Conservation (phyloP, 2,888 invertebrate species). For the Petrophora chlorosata region DNA sequence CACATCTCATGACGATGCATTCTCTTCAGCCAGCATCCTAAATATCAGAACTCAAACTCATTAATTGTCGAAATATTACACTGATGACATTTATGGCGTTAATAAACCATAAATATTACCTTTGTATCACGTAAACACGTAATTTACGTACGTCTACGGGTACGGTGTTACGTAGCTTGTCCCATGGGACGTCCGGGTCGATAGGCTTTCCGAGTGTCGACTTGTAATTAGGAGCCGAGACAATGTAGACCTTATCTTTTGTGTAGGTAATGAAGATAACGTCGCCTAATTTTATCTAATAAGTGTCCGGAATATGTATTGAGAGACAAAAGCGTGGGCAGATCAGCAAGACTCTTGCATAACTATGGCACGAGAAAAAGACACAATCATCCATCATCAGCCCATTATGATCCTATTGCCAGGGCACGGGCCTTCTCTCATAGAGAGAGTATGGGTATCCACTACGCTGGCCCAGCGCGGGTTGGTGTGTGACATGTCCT, state of each 20-base stretch:
- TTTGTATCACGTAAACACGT: slow-evolving; percentile 35
- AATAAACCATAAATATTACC: slow-evolving; percentile 40
- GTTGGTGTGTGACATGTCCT: too few relatives aligned
- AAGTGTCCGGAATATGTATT: background rate
- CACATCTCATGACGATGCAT: background rate
- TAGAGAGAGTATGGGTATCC: too few relatives aligned
- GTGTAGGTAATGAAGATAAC: background rate
- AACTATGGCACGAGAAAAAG: too few relatives aligned
- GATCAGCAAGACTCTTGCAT: too few relatives aligned
- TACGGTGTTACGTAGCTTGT: slow-evolving; percentile 3
- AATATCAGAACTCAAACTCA: slow-evolving; percentile 29
- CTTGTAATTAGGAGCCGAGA: slow-evolving; percentile 17
- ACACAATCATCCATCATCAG: too few relatives aligned
- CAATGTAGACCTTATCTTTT: slow-evolving; percentile 15
- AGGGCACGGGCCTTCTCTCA: too few relatives aligned
- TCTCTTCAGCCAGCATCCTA: slow-evolving; percentile 20
- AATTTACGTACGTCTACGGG: slow-evolving; percentile 29
- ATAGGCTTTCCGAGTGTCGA: slow-evolving; percentile 8
- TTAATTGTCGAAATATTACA: slow-evolving; percentile 28
- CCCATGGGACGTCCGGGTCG: slow-evolving; percentile 16
- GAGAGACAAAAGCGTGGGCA: too few relatives aligned
- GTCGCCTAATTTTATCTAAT: slow-evolving; percentile 2
- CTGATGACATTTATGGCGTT: slow-evolving; percentile 32
- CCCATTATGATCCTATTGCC: too few relatives aligned
- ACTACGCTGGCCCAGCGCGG: too few relatives aligned